These are phyloP conservation scores for Platorchestia sp. DNA, from an alignment of 1,140 invertebrate species.

Conservation along the genomic window DNA sequence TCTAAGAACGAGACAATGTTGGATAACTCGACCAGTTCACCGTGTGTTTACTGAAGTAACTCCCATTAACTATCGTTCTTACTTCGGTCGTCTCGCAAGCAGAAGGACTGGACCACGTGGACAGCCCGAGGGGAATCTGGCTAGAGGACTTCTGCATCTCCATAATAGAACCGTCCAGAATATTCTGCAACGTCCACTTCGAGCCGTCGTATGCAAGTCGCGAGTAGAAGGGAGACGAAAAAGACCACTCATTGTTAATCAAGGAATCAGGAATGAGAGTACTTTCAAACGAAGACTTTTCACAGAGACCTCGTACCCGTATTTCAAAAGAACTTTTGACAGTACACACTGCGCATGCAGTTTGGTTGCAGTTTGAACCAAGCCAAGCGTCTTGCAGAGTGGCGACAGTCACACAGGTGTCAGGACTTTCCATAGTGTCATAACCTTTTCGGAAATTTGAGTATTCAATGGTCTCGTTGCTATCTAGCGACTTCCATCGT, in stretches of 20 bases:
- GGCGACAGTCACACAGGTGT: neutral
- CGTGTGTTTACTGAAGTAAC: neutral
- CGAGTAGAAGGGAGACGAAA: neutral
- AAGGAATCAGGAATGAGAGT: neutral
- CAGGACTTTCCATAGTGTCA: neutral
- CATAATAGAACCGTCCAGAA: neutral
- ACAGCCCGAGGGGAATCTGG: neutral
- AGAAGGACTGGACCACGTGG: neutral
- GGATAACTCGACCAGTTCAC: too few relatives aligned
- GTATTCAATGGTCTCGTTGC: neutral
- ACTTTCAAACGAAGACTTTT: neutral
- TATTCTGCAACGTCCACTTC: neutral
- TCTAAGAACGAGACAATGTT: too few relatives aligned
- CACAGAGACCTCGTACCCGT: neutral
- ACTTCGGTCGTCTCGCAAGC: neutral
- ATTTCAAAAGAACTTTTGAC: neutral
- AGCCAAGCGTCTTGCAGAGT: neutral
- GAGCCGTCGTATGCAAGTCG: neutral
- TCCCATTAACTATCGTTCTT: neutral
- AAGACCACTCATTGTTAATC: neutral
- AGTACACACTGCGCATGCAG: neutral
- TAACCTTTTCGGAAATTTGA: neutral
- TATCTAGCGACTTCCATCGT: neutral
- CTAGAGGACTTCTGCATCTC: neutral
- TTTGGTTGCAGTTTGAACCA: neutral